A percentile compares a stretch with the other conserved stretches of the same genome.
These are phyloP conservation scores for Microtus oregoni DNA, from an alignment of 2,113 vertebrate genomes.

Conservation along the genomic window DNA sequence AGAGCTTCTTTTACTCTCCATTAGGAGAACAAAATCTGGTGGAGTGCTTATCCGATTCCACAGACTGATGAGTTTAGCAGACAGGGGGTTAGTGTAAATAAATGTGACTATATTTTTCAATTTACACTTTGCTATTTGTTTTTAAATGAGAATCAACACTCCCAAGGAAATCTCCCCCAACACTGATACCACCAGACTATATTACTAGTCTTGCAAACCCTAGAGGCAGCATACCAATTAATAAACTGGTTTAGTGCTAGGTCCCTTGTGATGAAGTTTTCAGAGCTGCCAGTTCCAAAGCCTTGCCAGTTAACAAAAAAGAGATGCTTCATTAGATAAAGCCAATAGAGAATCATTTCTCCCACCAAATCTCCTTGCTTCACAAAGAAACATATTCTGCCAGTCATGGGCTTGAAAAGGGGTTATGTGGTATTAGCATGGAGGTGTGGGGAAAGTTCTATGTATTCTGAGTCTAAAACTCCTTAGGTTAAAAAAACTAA, in stretches of 20 bases:
- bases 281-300: conserved; percentile 61
- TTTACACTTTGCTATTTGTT: conserved; percentile 17
- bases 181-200: background rate
- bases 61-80: conserved; percentile 7
- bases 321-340: conserved; percentile 67
- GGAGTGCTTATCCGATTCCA: background rate
- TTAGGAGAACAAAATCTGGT: conserved; percentile 20
- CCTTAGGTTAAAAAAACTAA: conserved; percentile 10
- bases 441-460: background rate
- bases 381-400: background rate
- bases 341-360: conserved; percentile 49
- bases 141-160: background rate
- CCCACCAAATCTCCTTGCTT: background rate
- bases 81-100: conserved; percentile 49
- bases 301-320: conserved; percentile 64
- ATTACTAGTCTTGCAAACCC: background rate
- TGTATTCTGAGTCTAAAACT: background rate
- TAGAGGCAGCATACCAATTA: conserved; percentile 47
- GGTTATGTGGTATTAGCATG: background rate
- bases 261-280: conserved; percentile 51
- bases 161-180: conserved; percentile 9
- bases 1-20: background rate
- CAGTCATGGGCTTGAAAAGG: background rate
- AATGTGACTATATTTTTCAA: conserved; percentile 49
- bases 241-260: conserved; percentile 60